Conservation (phyloP, 2,888 invertebrate genomes). For the Neria commutata region DNA sequence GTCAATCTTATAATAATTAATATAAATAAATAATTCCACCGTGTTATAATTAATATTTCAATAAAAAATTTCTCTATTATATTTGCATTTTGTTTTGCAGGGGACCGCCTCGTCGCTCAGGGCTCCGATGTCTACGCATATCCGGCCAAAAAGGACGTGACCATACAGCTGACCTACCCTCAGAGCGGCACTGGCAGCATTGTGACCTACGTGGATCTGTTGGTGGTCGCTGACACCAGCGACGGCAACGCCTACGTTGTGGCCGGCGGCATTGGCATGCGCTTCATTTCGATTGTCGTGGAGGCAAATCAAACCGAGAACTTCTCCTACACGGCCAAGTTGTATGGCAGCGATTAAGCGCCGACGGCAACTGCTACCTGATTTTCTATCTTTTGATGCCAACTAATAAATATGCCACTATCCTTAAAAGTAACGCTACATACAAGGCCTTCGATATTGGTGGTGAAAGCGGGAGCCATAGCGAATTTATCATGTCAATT, state of each 20-base stretch:
- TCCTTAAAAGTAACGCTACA: too few relatives aligned
- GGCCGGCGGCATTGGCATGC: slow-evolving; percentile 57
- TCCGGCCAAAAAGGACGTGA: slow-evolving; percentile 47
- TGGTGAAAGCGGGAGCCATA: too few relatives aligned
- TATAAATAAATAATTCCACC: too few relatives aligned
- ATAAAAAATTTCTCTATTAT: not conserved
- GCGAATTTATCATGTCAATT: too few relatives aligned
- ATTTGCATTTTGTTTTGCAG: slow-evolving; percentile 37
- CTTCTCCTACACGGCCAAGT: slow-evolving; percentile 51
- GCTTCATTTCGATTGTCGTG: slow-evolving; percentile 51
- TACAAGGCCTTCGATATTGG: too few relatives aligned
- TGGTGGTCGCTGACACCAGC: slow-evolving; percentile 47
- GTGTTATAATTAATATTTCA: too few relatives aligned
- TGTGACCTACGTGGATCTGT: slow-evolving; percentile 50
- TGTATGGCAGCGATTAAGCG: slow-evolving; percentile 45
- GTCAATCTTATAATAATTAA: too few relatives aligned
- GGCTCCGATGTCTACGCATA: slow-evolving; percentile 46
- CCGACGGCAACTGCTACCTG: not conserved
- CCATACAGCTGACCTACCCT: slow-evolving; percentile 53
- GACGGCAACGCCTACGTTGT: slow-evolving; percentile 57
- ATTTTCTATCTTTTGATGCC: too few relatives aligned
- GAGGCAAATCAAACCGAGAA: slow-evolving; percentile 51
- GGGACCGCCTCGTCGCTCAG: slow-evolving; percentile 52
- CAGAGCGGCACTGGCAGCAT: slow-evolving; percentile 45
- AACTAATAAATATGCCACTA: too few relatives aligned